phyloP scores from a whole-genome alignment of 2,797 vertebrate species.

The Hoplostethus atlanticus region DNA sequence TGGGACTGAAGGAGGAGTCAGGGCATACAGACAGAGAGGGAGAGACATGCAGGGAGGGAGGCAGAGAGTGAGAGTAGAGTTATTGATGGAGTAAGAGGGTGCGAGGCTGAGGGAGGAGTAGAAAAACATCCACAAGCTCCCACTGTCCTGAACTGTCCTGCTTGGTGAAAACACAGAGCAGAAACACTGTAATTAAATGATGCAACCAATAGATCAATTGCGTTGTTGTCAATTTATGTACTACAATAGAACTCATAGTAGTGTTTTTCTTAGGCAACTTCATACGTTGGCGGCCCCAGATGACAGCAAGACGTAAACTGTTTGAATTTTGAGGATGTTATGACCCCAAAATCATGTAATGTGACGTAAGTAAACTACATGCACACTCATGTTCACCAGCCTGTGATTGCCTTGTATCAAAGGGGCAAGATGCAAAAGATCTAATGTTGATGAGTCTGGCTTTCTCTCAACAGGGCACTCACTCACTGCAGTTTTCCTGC shows the following conservation, averaged over 20 bases:
- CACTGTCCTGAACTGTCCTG: background rate
- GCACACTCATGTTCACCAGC: too few species aligned
- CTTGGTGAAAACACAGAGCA: slow-evolving; percentile 3
- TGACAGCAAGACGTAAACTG: background rate
- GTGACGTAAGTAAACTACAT: too few species aligned
- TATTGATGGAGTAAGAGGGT: slow-evolving; percentile 22
- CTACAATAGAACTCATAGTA: background rate
- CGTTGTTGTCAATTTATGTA: background rate
- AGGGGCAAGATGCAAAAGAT: too few species aligned
- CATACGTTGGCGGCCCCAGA: background rate
- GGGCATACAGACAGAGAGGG: slow-evolving; percentile 26
- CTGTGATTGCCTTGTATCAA: too few species aligned
- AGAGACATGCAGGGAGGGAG: slow-evolving; percentile 39
- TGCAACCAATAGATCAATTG: background rate
- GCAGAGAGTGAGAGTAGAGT: slow-evolving; percentile 1
- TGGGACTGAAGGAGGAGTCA: slow-evolving; percentile 67
- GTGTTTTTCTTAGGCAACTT: background rate
- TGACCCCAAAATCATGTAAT: too few species aligned
- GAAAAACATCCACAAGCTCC: background rate
- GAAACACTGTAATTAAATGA: background rate
- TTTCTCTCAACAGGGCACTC: too few species aligned
- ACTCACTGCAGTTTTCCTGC: too few species aligned
- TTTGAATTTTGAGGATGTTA: background rate
- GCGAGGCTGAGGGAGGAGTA: background rate
- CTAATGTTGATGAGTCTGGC: too few species aligned